Evolutionary conservation across 2,113 vertebrate species (phyloP).

Genomic region (Hippocampus mohnikei): DNA sequence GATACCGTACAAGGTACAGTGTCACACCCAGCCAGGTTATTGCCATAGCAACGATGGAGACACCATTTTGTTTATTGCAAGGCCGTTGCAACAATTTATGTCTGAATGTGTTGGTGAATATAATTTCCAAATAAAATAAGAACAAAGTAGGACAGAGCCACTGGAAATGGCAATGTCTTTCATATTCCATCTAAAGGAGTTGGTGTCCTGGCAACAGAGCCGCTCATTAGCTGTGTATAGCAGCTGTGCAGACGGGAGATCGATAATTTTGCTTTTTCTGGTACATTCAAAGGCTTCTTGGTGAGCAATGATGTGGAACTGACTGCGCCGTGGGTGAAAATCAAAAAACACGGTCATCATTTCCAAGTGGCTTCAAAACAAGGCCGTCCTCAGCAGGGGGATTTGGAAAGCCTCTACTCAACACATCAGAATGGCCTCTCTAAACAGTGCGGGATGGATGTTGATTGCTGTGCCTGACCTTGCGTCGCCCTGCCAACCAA

Average conservation of each 20-base stretch:
- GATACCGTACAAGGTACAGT: not conserved
- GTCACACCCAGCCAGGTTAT: not conserved
- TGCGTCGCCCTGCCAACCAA: slow-evolving; percentile 9
- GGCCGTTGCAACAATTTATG: not conserved
- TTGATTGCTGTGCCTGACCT: slow-evolving; percentile 49
- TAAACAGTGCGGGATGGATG: slow-evolving; percentile 18
- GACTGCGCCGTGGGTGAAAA: slow-evolving; percentile 4
- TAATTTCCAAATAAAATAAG: slow-evolving; percentile 24
- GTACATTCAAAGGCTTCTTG: not conserved
- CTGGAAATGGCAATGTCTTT: slow-evolving; percentile 37
- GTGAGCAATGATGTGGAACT: slow-evolving; percentile 16
- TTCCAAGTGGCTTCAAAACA: slow-evolving; percentile 39
- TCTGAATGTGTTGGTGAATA: not conserved
- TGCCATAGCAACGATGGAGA: not conserved
- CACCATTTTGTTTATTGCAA: not conserved
- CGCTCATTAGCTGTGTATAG: slow-evolving; percentile 29
- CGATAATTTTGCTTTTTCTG: slow-evolving; percentile 29
- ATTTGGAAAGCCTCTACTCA: slow-evolving; percentile 24
- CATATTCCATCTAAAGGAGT: slow-evolving; percentile 35
- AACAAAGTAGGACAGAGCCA: slow-evolving; percentile 25
- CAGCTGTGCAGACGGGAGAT: slow-evolving; percentile 26
- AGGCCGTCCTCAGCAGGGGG: slow-evolving; percentile 35
- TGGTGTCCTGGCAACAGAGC: slow-evolving; percentile 59
- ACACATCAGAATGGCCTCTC: slow-evolving; percentile 31
- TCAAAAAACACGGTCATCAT: slow-evolving; percentile 14